Evolutionary conservation across 2,797 vertebrate genomes (phyloP).

Genomic region (Rhinophrynus dorsalis): DNA sequence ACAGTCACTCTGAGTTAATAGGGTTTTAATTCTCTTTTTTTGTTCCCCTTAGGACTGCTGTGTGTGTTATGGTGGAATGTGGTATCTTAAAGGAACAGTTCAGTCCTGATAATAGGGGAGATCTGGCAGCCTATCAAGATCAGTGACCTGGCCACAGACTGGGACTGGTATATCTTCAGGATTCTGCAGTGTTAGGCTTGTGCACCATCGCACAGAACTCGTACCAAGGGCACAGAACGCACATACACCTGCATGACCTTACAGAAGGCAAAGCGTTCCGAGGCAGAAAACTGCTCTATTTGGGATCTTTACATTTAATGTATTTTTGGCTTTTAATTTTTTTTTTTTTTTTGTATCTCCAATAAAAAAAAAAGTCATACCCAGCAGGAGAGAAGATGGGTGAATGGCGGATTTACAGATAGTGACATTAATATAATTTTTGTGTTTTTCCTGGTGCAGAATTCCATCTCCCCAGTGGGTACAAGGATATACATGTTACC

Average conservation of each 20-base stretch:
- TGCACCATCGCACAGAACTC: constrained; percentile 10
- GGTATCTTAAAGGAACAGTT: constrained; percentile 95
- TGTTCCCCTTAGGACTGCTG: constrained; percentile 86
- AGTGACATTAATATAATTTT: constrained; percentile 58
- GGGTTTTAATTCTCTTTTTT: constrained; percentile 12
- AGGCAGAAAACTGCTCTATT: constrained; percentile 46
- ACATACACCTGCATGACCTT: constrained; percentile 19
- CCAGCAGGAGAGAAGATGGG: constrained; percentile 60
- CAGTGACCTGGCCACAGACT: constrained; percentile 35
- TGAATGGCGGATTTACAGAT: constrained; percentile 69
- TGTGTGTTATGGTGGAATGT: constrained; percentile 88
- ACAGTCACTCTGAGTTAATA: background rate
- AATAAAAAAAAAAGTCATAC: background rate
- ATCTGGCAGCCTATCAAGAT: constrained; percentile 29
- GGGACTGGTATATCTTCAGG: constrained; percentile 33
- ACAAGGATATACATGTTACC: no score
- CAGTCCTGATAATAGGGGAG: constrained; percentile 80
- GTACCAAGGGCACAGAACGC: constrained; percentile 6
- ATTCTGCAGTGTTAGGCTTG: background rate
- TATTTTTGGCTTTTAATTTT: constrained; percentile 53
- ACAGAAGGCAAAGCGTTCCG: constrained; percentile 10
- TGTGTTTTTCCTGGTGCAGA: no score
- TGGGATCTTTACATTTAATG: constrained; percentile 56
- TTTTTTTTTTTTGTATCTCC: background rate
- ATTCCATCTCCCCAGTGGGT: no score